Conservation (phyloP, 2,113 vertebrate species). For the Burhinus oedicnemus region DNA sequence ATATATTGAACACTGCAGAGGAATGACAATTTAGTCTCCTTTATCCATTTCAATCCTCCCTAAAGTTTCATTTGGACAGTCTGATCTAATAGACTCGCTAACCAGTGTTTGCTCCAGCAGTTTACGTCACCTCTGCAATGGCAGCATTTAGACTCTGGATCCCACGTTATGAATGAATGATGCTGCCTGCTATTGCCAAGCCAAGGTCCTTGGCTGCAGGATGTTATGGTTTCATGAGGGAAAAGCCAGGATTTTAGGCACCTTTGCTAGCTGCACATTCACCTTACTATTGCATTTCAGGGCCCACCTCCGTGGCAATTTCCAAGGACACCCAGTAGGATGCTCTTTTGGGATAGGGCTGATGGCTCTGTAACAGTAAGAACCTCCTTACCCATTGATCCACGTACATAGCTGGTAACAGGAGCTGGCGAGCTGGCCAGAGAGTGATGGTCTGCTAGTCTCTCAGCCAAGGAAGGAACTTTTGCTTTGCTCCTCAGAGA, state of each 20-base stretch:
- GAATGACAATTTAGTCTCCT: not conserved
- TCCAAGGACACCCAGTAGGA: not conserved
- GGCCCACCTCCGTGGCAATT: not conserved
- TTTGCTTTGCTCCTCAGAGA: not conserved
- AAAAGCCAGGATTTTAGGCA: not conserved
- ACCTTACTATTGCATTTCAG: not conserved
- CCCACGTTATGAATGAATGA: not conserved
- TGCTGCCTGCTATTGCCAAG: rapidly evolving
- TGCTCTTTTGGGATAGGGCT: not conserved
- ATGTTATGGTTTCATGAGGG: not conserved
- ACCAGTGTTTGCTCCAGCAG: not conserved
- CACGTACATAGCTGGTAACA: rapidly evolving
- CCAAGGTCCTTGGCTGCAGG: not conserved
- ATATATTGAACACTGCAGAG: not conserved
- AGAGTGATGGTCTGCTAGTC: not conserved
- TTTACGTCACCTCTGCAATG: not conserved
- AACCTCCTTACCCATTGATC: not conserved
- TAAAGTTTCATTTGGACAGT: not conserved
- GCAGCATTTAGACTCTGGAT: not conserved
- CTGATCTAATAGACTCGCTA: not conserved
- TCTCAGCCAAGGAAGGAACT: not conserved
- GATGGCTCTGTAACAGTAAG: not conserved
- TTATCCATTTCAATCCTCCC: not conserved
- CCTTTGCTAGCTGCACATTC: not conserved
- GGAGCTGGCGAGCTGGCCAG: not conserved